Evolutionary conservation across 2,888 invertebrate genomes (phyloP).

Genomic region (Brachypalpus laphriformis): DNA sequence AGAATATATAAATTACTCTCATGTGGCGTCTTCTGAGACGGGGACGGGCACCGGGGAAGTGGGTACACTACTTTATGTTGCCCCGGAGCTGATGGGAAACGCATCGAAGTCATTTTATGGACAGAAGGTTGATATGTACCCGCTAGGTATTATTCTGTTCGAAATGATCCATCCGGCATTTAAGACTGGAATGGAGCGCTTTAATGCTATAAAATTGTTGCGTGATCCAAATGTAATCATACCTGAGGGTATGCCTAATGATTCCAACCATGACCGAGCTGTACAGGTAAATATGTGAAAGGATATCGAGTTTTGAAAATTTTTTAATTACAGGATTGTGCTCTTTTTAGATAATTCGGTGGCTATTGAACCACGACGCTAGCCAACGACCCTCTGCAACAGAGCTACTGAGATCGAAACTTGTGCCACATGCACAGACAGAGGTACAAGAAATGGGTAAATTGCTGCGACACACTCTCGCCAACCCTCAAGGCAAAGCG

Average conservation of each 20-base stretch:
- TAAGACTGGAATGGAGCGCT: slow-evolving; percentile 94
- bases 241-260: slow-evolving; percentile 86
- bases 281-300: slow-evolving; percentile 83
- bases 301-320: not conserved
- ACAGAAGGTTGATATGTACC: slow-evolving; percentile 95
- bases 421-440: slow-evolving; percentile 92
- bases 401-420: slow-evolving; percentile 91
- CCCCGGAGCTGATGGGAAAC: slow-evolving; percentile 92
- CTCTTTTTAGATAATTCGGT: slow-evolving; percentile 84
- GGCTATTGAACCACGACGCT: slow-evolving; percentile 94
- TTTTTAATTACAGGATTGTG: not conserved
- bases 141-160: slow-evolving; percentile 95
- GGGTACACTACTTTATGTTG: slow-evolving; percentile 97
- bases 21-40: slow-evolving; percentile 78
- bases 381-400: slow-evolving; percentile 92
- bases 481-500: slow-evolving; percentile 90
- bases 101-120: slow-evolving; percentile 90
- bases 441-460: slow-evolving; percentile 93
- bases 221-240: slow-evolving; percentile 86
- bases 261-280: slow-evolving; percentile 79
- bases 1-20: slow-evolving; percentile 75
- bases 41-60: slow-evolving; percentile 89
- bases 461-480: slow-evolving; percentile 90
- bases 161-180: slow-evolving; percentile 96
- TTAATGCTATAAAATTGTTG: slow-evolving; percentile 89